Evolutionary conservation across 2,113 vertebrate species (phyloP).

Genomic region (Pyxicephalus adspersus): DNA sequence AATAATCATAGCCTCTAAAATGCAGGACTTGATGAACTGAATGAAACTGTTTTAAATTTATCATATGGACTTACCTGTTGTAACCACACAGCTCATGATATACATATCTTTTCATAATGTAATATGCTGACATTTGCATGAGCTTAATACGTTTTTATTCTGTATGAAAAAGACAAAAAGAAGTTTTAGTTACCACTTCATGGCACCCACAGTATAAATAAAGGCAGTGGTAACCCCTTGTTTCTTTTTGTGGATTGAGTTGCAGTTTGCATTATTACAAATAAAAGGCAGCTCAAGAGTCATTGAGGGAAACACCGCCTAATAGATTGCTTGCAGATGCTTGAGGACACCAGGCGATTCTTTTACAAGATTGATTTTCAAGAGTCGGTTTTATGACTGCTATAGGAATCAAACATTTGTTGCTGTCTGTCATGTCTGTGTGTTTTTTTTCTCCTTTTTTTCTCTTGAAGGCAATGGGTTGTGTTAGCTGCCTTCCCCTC

Average conservation of each 20-base stretch:
- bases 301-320: conserved; percentile 46
- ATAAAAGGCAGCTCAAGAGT: not conserved
- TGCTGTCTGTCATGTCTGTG: conserved; percentile 38
- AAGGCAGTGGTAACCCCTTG: not conserved
- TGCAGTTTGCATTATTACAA: conserved; percentile 16
- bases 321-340: conserved; percentile 55
- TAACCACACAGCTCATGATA: no score
- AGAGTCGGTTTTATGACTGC: conserved; percentile 20
- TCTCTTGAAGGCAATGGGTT: conserved; percentile 12
- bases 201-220: not conserved
- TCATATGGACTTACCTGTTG: no score
- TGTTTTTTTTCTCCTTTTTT: not conserved
- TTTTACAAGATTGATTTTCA: conserved; percentile 54
- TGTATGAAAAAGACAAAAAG: no score
- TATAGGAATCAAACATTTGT: conserved; percentile 50
- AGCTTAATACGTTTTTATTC: no score
- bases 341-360: conserved; percentile 56
- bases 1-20: no score
- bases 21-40: no score
- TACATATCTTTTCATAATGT: no score
- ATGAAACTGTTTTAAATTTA: no score
- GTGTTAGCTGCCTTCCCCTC: not conserved
- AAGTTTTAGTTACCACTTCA: not conserved
- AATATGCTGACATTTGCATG: no score
- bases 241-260: conserved; percentile 2